A percentile compares a stretch with the other conserved stretches of the same genome.
Conservation (phyloP, 2,888 invertebrate species). For the Auanema freiburgensis region DNA sequence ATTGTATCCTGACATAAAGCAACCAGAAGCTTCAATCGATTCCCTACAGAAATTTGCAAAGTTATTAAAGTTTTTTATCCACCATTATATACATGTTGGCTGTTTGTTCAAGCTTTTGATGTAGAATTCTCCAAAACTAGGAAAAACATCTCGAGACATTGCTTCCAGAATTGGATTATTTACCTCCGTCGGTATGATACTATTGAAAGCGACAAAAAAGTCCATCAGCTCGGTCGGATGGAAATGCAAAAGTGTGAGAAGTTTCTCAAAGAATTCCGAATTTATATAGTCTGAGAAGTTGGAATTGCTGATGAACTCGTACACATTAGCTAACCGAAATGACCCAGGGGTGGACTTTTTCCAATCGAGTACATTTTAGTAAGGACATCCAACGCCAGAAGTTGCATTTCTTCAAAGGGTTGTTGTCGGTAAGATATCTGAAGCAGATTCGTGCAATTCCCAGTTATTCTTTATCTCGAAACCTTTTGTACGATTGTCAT, state of each 20-base stretch:
- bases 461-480: too few species aligned
- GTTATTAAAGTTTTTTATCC: too few species aligned
- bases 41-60: too few species aligned
- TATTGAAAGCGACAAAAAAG: not conserved
- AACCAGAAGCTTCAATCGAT: too few species aligned
- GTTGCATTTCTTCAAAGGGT: slow-evolving; percentile 16
- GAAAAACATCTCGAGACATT: too few species aligned
- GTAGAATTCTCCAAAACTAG: slow-evolving; percentile 22
- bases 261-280: slow-evolving; percentile 22
- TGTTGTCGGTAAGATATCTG: slow-evolving; percentile 26
- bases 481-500: not conserved
- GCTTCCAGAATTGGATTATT: slow-evolving; percentile 4
- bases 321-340: slow-evolving; percentile 20
- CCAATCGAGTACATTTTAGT: slow-evolving; percentile 22
- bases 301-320: too few species aligned
- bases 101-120: slow-evolving; percentile 25
- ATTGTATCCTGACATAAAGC: too few species aligned
- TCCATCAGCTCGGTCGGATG: slow-evolving; percentile 8
- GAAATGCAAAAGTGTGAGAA: slow-evolving; percentile 11
- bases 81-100: too few species aligned
- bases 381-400: slow-evolving; percentile 18
- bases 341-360: slow-evolving; percentile 24
- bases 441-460: slow-evolving; percentile 19
- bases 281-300: slow-evolving; percentile 28
- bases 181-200: not conserved